Conservation (phyloP, 2,888 invertebrate species). For the Tetrapedia diversipes region DNA sequence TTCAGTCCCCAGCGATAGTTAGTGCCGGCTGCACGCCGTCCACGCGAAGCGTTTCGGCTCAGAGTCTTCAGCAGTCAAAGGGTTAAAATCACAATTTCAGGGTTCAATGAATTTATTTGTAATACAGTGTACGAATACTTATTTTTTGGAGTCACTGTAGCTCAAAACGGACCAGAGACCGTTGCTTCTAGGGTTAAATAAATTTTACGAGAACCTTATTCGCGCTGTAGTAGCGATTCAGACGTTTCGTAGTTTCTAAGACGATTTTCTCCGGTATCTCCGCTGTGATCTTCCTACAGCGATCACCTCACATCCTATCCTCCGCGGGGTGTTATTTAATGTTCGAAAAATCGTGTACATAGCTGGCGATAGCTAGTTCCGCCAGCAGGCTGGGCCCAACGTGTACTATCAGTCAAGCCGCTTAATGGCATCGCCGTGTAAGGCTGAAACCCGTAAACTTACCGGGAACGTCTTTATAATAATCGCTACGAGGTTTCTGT, state of each 20-base stretch:
- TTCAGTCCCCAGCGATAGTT: no score
- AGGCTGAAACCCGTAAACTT: conserved; percentile 68
- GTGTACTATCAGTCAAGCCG: conserved; percentile 33
- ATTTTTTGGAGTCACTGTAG: no score
- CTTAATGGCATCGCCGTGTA: conserved; percentile 50
- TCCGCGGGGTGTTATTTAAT: conserved; percentile 46
- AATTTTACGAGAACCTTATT: conserved; percentile 5
- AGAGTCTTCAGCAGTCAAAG: no score
- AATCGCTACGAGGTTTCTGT: conserved; percentile 58
- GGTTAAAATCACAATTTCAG: no score
- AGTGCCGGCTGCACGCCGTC: no score
- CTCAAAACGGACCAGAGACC: no score
- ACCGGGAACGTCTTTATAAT: conserved; percentile 73
- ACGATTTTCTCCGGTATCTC: conserved; percentile 20
- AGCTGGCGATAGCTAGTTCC: conserved; percentile 46
- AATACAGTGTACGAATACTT: no score
- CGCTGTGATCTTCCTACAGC: conserved; percentile 16
- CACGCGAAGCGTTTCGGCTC: no score
- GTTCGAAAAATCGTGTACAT: conserved; percentile 37
- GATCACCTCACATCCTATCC: conserved; percentile 21
- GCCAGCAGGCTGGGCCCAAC: conserved; percentile 40
- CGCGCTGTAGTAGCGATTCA: not conserved
- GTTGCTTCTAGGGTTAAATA: no score
- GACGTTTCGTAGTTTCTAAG: conserved; percentile 18
- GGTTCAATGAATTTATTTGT: no score